Percentiles rank a stretch among this genome's conserved stretches.
phyloP scores from a whole-genome alignment of 2,888 invertebrate genomes.

The Cynaeus angustus region DNA sequence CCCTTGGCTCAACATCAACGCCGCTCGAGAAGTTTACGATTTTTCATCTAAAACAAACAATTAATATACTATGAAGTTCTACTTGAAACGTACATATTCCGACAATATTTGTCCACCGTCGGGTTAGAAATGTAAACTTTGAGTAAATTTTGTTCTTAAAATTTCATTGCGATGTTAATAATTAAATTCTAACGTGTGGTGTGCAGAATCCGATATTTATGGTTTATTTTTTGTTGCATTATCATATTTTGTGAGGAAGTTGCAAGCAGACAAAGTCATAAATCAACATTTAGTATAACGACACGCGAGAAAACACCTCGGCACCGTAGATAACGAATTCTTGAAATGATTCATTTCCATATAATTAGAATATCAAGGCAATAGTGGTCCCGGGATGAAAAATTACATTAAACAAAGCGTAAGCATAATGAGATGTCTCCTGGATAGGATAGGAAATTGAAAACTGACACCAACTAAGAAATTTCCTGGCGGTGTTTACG shows the following conservation, averaged over 20 bases:
- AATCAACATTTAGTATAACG: conserved; percentile 51
- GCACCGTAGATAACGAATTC: conserved; percentile 57
- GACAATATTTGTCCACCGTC: too few relatives aligned
- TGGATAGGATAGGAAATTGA: conserved; percentile 58
- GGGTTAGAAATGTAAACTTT: too few relatives aligned
- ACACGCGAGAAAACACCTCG: conserved; percentile 50
- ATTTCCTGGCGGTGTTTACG: conserved; percentile 60
- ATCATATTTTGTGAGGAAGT: conserved; percentile 50
- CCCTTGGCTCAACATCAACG: too few relatives aligned
- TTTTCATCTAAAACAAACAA: too few relatives aligned
- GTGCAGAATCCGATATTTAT: conserved; percentile 32
- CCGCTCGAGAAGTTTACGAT: too few relatives aligned
- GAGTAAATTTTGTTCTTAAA: too few relatives aligned
- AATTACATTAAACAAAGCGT: conserved; percentile 48
- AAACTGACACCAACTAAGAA: conserved; percentile 61
- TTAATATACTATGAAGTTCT: too few relatives aligned
- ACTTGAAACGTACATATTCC: too few relatives aligned
- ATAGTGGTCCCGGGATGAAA: conserved; percentile 52
- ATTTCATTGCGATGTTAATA: too few relatives aligned
- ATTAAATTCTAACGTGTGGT: too few relatives aligned
- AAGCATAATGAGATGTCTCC: conserved; percentile 51
- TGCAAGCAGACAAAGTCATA: conserved; percentile 45
- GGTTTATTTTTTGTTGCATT: conserved; percentile 45
- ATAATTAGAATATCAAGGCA: conserved; percentile 59
- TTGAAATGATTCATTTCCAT: conserved; percentile 62